These are phyloP conservation scores for Hemicentrotus pulcherrimus DNA, from an alignment of 35 echinoderm and acorn worm genomes.

Conservation along the genomic window DNA sequence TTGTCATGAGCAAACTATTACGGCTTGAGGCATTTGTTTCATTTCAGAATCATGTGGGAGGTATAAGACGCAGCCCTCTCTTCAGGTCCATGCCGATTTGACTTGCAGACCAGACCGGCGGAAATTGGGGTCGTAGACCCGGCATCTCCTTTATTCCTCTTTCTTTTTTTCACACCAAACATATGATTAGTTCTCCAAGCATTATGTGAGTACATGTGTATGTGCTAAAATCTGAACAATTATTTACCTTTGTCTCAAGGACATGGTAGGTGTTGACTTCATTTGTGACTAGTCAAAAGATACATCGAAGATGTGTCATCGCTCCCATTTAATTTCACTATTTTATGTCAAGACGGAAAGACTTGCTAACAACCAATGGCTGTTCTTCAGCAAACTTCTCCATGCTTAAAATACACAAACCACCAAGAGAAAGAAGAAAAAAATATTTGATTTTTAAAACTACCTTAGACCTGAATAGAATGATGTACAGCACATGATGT, in stretches of 20 bases:
- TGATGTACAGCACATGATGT: too few species aligned
- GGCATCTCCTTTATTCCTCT: neutral
- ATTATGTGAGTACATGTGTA: constrained; percentile 38
- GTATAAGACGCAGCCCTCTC: neutral
- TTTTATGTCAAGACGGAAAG: neutral
- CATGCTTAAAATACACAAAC: too few species aligned
- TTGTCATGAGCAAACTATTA: neutral
- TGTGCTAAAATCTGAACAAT: constrained; percentile 50
- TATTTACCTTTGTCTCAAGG: constrained; percentile 43
- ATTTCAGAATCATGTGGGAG: neutral
- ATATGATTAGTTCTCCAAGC: constrained; percentile 30
- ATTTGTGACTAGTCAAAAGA: neutral
- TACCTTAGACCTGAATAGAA: too few species aligned
- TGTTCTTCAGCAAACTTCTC: neutral
- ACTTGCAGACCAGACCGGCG: neutral
- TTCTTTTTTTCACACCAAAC: constrained; percentile 35
- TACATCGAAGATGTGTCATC: constrained; percentile 19
- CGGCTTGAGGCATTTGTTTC: neutral
- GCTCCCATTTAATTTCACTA: neutral
- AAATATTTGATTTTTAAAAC: too few species aligned
- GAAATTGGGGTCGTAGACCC: neutral
- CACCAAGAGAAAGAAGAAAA: too few species aligned
- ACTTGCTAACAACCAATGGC: neutral
- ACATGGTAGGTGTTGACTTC: neutral
- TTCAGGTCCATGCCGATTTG: neutral